Base-by-base conservation (phyloP, 2,113 vertebrate species). In the Zosterops pallidus region DNA sequence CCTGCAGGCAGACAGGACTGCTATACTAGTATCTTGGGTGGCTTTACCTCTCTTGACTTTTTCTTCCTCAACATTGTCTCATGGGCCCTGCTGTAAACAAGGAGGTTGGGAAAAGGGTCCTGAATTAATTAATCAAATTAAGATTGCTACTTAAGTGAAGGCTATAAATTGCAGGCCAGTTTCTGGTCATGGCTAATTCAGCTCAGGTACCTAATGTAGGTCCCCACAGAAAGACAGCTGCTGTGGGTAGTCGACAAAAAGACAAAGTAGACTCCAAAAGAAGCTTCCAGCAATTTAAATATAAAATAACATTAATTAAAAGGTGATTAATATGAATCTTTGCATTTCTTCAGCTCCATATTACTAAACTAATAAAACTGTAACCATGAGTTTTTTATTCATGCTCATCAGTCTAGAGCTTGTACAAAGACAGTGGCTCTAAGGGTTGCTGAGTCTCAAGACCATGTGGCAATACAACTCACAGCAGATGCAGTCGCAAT, bases 401-500 rank as follows among this genome's bases (percentile, higher is more conserved):
- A 64, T 72, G 82, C 42, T 37, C 3, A 1, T 37, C 33, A 74
- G 21, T 9, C 59, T 41, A 69, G 21, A 79, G 39, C 47, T 88
- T 35, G 37, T 14, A 68, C 60, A 86, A 72, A 56, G 44, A 8
- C 24, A 67, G 35, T 6, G 37, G 12, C 24, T 92, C 47, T 50
- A 89, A 59, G n/a, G 1, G 0, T 31, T 65, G 20, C 33, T 80
- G 39, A 20, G 29, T 50, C 55, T 59, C 26, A 55, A 94, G 67
- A 49, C 47, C n/a, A 20, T 3, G n/a, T 22, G 33, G 39, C 42
- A 78, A 39, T 23, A 31, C 21, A 83, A 35, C 41, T 62, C 37
- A 28, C 5, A 79, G 50, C 28, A 56, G 31, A 47, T 0, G 0
- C 2, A 72, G 26, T 35, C 9, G 2, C 37, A 85, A 55, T 14